Base-by-base conservation (phyloP, 2,888 invertebrate genomes). In the Cephus sareptanus region DNA sequence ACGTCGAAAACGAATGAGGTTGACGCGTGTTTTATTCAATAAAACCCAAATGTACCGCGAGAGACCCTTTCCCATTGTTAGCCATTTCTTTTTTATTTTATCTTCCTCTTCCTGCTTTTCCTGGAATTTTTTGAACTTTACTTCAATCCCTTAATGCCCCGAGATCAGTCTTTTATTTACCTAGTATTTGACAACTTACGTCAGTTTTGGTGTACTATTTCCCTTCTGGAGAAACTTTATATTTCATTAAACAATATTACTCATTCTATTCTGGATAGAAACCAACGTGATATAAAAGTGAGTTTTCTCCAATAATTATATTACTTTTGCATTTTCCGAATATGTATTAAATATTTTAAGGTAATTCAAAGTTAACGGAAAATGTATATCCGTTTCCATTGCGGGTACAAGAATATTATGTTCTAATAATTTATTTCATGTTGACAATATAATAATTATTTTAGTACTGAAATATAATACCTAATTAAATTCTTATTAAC, bases 1-100 rank as follows among this genome's bases (percentile, higher is more conserved):
- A 68, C 33, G 77, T 40, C 75, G 71, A 75, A 75, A 56, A 56
- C 9, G 56, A 75, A 77, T 76, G 73, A 76, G 75, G 73, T 77
- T 77, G 76, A 79, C 79, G 79, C 81, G 82, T 85, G 86, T 88
- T 89, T 86, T 87, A 87, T 89, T 89, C 88, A 87, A 89, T 89
- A 88, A 89, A 88, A 88, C 81, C 88, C 85, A 87, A 88, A 88
- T 88, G 86, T 88, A 86, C 86, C 87, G 87, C 84, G 81, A 86
- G 86, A 87, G 86, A 85, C 85, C 83, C 82, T 84, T 86, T 87
- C 78, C 77, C 79, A 69, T 68, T 34, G 34, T 69, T n/a, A 79
- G 79, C 82, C 83, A 85, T 84, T 83, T 85, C 80, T 81, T 77
- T 56, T 73, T 35, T 13, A 35, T 56, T 40, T 56, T 12, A 15